A percentile compares a stretch with the other conserved stretches of the same genome.
Conservation (phyloP, 2,888 invertebrate species). For the Parnassius apollo region DNA sequence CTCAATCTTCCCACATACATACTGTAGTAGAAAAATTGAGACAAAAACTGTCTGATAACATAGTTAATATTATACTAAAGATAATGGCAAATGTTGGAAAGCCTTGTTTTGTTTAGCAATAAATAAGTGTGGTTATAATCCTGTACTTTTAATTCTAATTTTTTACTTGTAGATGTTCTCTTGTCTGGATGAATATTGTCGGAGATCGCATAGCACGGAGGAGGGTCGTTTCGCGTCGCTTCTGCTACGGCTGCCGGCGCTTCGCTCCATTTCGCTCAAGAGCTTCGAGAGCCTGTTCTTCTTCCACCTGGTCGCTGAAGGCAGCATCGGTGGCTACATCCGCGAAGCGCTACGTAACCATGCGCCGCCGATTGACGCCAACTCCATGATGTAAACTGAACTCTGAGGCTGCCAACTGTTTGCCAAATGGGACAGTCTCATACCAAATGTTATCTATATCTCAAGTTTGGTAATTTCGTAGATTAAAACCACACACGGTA, state of each 20-base stretch:
- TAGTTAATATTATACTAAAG: no score
- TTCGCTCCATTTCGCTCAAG: constrained; percentile 95
- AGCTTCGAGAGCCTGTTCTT: constrained; percentile 97
- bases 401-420: background rate
- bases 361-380: constrained; percentile 74
- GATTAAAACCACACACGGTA: no score
- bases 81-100: no score
- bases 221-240: constrained; percentile 97
- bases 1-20: no score
- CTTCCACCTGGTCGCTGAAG: constrained; percentile 94
- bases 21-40: no score
- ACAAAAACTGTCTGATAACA: no score
- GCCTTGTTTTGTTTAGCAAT: no score
- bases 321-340: constrained; percentile 91
- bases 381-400: constrained; percentile 47
- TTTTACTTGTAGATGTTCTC: constrained; percentile 84
- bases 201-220: constrained; percentile 92
- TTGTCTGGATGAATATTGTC: constrained; percentile 96
- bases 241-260: constrained; percentile 91
- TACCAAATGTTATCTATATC: no score
- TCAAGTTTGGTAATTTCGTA: no score
- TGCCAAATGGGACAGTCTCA: background rate
- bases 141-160: constrained; percentile 9
- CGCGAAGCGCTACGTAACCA: constrained; percentile 87
- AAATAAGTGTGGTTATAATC: constrained; percentile 20